Percentiles rank a stretch among this genome's conserved stretches.
Conservation (phyloP, 2,113 vertebrate genomes). For the Stictonetta naevosa region DNA sequence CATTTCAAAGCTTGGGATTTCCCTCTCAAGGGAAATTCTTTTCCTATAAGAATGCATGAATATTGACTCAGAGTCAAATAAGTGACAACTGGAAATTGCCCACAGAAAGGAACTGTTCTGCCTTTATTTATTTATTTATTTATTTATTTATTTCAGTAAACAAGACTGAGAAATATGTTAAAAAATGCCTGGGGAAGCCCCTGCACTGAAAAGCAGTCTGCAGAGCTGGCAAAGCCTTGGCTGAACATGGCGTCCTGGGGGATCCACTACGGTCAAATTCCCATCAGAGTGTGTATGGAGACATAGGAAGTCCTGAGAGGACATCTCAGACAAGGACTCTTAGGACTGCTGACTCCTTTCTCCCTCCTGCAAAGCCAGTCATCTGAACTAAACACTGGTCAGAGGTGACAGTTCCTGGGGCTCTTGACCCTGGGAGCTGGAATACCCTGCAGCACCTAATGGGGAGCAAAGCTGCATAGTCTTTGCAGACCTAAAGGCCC, state of each 20-base stretch:
- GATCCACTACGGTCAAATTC: neutral
- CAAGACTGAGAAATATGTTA: rapidly evolving
- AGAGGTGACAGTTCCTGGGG: neutral
- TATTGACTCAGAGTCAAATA: neutral
- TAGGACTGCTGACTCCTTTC: neutral
- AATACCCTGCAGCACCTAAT: neutral
- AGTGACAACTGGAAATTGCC: neutral
- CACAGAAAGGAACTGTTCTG: neutral
- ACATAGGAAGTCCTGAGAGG: neutral
- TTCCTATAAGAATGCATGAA: neutral
- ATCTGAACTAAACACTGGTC: neutral
- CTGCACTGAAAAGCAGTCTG: neutral
- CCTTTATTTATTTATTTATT: neutral
- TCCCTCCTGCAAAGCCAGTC: neutral
- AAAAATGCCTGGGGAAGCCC: neutral
- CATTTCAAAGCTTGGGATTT: neutral
- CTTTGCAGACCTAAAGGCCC: neutral
- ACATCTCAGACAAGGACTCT: neutral
- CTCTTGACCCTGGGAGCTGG: neutral
- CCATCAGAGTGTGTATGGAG: no score
- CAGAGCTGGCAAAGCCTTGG: neutral
- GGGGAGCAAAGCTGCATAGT: neutral
- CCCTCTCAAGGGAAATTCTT: neutral
- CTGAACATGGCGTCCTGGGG: rapidly evolving
- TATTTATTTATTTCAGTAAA: neutral